Evolutionary conservation across 2,113 vertebrate genomes (phyloP).

Genomic region (Atrichornis clamosus): DNA sequence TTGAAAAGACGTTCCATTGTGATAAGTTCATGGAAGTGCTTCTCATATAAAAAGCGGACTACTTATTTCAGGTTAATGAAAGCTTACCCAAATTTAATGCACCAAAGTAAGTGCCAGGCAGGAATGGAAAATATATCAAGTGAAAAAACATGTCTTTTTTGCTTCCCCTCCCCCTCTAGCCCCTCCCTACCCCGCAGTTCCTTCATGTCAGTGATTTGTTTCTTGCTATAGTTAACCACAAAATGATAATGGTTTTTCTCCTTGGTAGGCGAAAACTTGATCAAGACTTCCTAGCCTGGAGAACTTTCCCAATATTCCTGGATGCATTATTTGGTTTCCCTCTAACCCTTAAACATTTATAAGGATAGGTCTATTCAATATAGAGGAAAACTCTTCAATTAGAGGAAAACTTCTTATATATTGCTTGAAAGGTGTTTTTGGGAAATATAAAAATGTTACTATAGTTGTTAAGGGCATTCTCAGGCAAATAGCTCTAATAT

Average conservation of each 20-base stretch:
- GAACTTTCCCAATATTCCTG: not conserved
- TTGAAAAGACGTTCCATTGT: not conserved
- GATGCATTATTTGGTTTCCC: not conserved
- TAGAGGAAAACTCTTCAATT: conserved; percentile 48
- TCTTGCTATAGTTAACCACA: not conserved
- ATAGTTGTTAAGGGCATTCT: not conserved
- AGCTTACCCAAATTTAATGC: not conserved
- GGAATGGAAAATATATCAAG: not conserved
- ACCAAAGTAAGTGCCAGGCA: not conserved
- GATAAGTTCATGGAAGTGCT: not conserved
- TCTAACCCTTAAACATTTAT: not conserved
- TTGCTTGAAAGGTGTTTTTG: not conserved
- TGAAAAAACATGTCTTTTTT: not conserved
- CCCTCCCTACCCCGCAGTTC: rapidly evolving
- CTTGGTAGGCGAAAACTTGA: conserved; percentile 31
- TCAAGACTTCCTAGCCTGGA: conserved; percentile 4
- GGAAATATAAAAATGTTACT: not conserved
- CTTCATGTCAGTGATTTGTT: not conserved
- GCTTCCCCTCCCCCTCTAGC: not conserved
- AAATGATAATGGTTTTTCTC: not conserved
- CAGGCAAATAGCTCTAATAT: not conserved
- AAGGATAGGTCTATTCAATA: conserved; percentile 23
- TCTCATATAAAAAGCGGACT: not conserved
- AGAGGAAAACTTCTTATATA: conserved; percentile 46
- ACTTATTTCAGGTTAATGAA: not conserved